These are phyloP conservation scores for Anastrepha obliqua DNA, from an alignment of 1,140 invertebrate species.

Conservation along the genomic window DNA sequence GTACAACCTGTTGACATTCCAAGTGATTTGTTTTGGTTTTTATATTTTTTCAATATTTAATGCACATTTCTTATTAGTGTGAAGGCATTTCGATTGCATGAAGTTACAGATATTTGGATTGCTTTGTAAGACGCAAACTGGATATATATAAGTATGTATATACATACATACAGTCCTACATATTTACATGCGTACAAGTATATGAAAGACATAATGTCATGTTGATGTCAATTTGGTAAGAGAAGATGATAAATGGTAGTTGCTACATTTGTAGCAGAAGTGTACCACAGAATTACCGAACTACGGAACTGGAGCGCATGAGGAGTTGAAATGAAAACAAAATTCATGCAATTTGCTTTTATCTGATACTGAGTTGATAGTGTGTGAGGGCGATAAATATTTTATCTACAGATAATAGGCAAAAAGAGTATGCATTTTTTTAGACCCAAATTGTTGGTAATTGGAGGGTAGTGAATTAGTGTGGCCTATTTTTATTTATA, in stretches of 20 bases:
- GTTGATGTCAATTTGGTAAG: background rate
- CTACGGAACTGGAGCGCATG: background rate
- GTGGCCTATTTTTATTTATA: no score
- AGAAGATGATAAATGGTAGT: conserved; percentile 4
- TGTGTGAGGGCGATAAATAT: no score
- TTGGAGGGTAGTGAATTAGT: no score
- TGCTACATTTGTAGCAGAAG: background rate
- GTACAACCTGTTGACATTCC: conserved; percentile 25
- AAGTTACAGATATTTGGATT: background rate
- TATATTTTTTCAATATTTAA: background rate
- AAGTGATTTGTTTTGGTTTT: background rate
- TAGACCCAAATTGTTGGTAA: no score
- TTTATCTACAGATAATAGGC: no score
- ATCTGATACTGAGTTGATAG: no score
- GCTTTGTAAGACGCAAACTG: background rate
- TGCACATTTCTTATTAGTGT: background rate
- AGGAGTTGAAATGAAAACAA: background rate
- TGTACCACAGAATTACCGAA: background rate
- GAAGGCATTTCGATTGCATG: background rate
- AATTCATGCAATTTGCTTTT: no score
- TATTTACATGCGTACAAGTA: background rate
- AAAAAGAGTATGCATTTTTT: no score
- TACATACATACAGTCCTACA: no score
- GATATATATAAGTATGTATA: no score
- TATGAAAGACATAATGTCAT: conserved; percentile 38